Base-by-base conservation (phyloP, 2,797 vertebrate species). In the Acipenser ruthenus region DNA sequence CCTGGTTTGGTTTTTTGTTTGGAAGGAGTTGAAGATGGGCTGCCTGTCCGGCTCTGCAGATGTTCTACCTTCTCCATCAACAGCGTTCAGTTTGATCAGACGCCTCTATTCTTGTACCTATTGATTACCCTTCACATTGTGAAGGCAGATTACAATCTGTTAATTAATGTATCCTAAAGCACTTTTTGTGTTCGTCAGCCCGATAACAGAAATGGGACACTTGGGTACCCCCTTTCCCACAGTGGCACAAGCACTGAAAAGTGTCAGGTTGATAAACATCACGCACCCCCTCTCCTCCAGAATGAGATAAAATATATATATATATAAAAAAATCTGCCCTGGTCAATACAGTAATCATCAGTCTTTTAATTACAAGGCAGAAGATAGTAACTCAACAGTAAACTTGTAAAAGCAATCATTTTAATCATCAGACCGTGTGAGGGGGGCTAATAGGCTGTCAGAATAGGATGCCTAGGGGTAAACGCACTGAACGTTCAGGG, bases 91-190 rank as follows among this genome's bases (percentile, higher is more conserved):
- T 86, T 86, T 83, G 83, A 84, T 78, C 74, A 85, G 86, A 87
- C 82, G 86, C 82, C 76, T 69, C 73, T 74, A 55, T 55, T 55
- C 52, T 55, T 55, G 9, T 55, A n/a, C 6, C 9, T 55, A 86
- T 87, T 83, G 81, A 87, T 87, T 71, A 76, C 78, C 86, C 82
- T 85, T 82, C 82, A 82, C 83, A 83, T 88, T 89, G 80, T 75
- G 78, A 82, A 88, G 82, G 88, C 92, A 92, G 93, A 94, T 94
- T 92, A 93, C 89, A 92, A 95, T 95, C 93, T 94, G 90, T 93
- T 93, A 93, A 94, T 95, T 93, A 94, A 94, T 90, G 91, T 89
- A 82, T 83, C 87, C 86, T 82, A 80, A 79, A 83, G 86, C 86
- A 74, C 86, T 90, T 84, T 84, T 90, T 88, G 88, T 75, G 82